Conservation (phyloP, 2,797 vertebrate genomes). For the Linurgus olivaceus region DNA sequence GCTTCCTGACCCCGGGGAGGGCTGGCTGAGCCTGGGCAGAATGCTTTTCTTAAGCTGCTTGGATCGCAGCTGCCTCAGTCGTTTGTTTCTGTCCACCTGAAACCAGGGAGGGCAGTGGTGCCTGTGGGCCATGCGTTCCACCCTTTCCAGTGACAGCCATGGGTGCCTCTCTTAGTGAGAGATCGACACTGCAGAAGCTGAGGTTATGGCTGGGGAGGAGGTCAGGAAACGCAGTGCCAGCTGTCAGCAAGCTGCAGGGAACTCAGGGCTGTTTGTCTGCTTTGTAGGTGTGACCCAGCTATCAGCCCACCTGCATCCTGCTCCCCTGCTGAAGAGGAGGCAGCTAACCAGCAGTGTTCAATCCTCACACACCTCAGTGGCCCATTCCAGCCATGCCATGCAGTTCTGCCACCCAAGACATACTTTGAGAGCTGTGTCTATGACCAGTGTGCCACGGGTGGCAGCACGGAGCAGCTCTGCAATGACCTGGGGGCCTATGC, state of each 20-base stretch:
- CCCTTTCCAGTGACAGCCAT: neutral
- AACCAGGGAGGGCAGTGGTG: neutral
- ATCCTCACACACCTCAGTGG: neutral
- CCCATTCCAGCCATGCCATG: conserved; percentile 70
- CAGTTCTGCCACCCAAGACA: conserved; percentile 62
- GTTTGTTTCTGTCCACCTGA: neutral
- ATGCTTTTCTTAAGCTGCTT: neutral
- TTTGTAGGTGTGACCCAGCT: conserved; percentile 39
- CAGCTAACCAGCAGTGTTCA: conserved; percentile 17
- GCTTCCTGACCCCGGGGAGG: neutral
- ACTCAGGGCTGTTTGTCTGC: neutral
- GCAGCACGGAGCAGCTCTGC: conserved; percentile 80
- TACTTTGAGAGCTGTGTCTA: conserved; percentile 86
- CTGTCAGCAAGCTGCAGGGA: neutral
- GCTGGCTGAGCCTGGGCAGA: neutral
- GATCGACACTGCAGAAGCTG: neutral
- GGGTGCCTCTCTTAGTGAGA: neutral
- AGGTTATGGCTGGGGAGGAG: neutral
- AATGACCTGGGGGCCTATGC: conserved; percentile 83
- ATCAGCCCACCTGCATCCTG: neutral
- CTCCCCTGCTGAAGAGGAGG: neutral
- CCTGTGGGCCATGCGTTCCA: neutral
- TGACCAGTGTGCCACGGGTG: conserved; percentile 82
- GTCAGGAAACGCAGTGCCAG: neutral
- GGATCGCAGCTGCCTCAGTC: accelerated